Percentiles rank a stretch among this genome's conserved stretches.
phyloP scores from a whole-genome alignment of 2,797 vertebrate genomes.

The Hafferia zeledoni region DNA sequence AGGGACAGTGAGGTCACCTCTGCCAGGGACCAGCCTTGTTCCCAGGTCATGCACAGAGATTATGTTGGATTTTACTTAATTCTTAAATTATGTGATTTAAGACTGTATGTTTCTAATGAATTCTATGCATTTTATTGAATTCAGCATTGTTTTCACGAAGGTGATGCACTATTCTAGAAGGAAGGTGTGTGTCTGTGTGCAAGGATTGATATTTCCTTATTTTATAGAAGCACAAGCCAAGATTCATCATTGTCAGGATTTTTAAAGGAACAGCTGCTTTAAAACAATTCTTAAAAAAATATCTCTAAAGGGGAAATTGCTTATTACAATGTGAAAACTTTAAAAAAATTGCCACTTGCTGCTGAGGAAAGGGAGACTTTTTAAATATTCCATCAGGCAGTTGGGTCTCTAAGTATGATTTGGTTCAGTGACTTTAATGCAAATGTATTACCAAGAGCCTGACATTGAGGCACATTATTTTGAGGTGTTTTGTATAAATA shows the following conservation, averaged over 20 bases:
- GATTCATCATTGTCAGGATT: not conserved
- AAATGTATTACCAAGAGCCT: not conserved
- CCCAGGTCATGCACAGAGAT: not conserved
- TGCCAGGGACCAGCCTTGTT: not conserved
- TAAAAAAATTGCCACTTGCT: not conserved
- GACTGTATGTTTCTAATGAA: not conserved
- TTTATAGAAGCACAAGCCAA: not conserved
- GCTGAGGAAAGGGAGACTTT: not conserved
- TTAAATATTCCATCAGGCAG: not conserved
- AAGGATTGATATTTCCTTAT: not conserved
- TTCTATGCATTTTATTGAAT: not conserved
- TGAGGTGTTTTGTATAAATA: not conserved
- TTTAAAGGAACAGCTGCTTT: not conserved
- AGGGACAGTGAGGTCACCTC: not conserved
- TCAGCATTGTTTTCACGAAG: not conserved
- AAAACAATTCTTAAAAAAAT: not conserved
- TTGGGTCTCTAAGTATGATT: not conserved
- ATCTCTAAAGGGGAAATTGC: not conserved
- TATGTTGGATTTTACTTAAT: not conserved
- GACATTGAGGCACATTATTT: not conserved
- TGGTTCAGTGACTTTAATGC: not conserved
- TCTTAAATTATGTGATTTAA: not conserved
- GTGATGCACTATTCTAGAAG: not conserved
- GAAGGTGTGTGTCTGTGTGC: not conserved
- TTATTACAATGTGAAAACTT: not conserved